These are phyloP conservation scores for Empis stercorea DNA, from an alignment of 2,888 invertebrate species.

Conservation along the genomic window DNA sequence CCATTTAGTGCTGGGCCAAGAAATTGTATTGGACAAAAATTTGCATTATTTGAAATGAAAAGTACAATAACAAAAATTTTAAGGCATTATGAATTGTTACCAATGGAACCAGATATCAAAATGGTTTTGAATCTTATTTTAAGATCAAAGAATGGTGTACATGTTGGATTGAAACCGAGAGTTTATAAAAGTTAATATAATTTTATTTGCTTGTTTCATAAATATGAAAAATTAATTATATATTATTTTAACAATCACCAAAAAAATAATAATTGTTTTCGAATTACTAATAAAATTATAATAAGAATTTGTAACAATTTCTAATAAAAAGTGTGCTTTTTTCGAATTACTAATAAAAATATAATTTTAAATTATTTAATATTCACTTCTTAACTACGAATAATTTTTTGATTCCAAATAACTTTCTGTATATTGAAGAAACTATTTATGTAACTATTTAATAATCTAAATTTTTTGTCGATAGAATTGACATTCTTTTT, in stretches of 20 bases:
- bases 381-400: too few relatives aligned
- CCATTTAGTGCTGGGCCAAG: slow-evolving; percentile 39
- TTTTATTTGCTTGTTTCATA: neutral
- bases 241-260: too few relatives aligned
- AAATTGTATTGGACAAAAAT: slow-evolving; percentile 36
- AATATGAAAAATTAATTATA: neutral
- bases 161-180: slow-evolving; percentile 23
- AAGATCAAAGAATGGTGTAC: slow-evolving; percentile 26
- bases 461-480: too few relatives aligned
- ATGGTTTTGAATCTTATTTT: slow-evolving; percentile 28
- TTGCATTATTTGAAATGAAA: slow-evolving; percentile 27
- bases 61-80: slow-evolving; percentile 24
- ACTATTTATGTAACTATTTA: too few relatives aligned
- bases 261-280: too few relatives aligned
- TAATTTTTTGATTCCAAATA: too few relatives aligned
- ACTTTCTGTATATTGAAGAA: too few relatives aligned
- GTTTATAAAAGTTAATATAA: slow-evolving; percentile 6
- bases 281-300: too few relatives aligned
- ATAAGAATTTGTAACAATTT: neutral
- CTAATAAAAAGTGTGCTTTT: too few relatives aligned
- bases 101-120: slow-evolving; percentile 24
- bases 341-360: too few relatives aligned
- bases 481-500: too few relatives aligned
- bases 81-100: slow-evolving; percentile 23
- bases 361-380: too few relatives aligned